Evolutionary conservation across 2,113 vertebrate genomes (phyloP).

Genomic region (Vulpes lagopus): DNA sequence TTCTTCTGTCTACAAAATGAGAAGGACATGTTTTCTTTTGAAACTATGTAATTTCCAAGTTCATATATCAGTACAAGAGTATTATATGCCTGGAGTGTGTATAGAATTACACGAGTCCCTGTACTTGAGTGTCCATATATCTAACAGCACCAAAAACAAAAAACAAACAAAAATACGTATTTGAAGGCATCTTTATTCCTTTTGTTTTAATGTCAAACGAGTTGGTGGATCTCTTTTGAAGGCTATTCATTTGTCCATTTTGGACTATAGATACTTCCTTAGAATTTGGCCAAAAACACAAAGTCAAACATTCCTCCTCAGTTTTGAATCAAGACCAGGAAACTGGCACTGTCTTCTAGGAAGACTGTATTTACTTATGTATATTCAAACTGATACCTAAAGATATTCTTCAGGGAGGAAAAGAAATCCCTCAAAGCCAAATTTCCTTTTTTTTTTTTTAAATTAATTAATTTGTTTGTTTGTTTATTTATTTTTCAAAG

Average conservation of each 20-base stretch:
- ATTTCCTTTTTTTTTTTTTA: too few relatives aligned
- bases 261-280: slow-evolving; percentile 68
- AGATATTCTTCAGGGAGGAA: neutral
- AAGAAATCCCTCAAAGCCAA: neutral
- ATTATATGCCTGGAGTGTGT: neutral
- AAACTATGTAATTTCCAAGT: neutral
- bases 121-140: neutral
- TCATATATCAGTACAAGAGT: neutral
- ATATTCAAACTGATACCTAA: neutral
- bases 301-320: slow-evolving; percentile 51
- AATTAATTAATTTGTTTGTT: too few relatives aligned
- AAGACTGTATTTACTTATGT: neutral
- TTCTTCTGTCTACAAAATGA: neutral
- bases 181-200: neutral
- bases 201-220: accelerated
- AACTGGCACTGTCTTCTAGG: neutral
- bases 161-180: neutral
- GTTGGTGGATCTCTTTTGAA: slow-evolving; percentile 72
- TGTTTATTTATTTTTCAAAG: neutral
- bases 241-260: slow-evolving; percentile 43
- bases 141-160: neutral
- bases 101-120: neutral
- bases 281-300: slow-evolving; percentile 69
- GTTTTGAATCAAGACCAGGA: slow-evolving; percentile 47
- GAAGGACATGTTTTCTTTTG: neutral